Conservation (phyloP, 2,888 invertebrate genomes). For the Embidobia sp. region DNA sequence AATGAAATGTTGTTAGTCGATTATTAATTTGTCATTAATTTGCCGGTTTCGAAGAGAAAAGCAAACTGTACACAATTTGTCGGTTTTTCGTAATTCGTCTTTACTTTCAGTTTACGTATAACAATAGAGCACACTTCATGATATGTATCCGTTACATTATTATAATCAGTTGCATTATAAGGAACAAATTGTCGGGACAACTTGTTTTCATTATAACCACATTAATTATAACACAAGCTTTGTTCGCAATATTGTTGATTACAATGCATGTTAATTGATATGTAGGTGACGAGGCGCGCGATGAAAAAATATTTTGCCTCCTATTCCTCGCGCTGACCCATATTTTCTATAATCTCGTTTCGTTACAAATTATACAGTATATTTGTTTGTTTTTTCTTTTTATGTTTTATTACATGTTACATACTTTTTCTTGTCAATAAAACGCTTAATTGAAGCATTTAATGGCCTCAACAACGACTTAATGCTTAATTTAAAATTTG, state of each 20-base stretch:
- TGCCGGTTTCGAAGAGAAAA: constrained; percentile 21
- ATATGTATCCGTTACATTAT: constrained; percentile 74
- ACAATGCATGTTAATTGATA: constrained; percentile 76
- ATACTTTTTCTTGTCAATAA: constrained; percentile 24
- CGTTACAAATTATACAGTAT: constrained; percentile 53
- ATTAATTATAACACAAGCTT: constrained; percentile 68
- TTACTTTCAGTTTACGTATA: constrained; percentile 54
- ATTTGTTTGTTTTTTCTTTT: constrained; percentile 22
- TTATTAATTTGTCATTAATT: not conserved
- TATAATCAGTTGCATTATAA: constrained; percentile 48
- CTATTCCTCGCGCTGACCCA: constrained; percentile 60
- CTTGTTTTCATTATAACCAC: constrained; percentile 36
- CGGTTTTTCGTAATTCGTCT: constrained; percentile 19
- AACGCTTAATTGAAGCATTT: constrained; percentile 46
- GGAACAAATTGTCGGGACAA: constrained; percentile 25
- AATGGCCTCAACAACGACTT: constrained; percentile 20
- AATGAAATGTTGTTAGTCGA: no score
- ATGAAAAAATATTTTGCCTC: constrained; percentile 60
- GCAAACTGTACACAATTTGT: constrained; percentile 39
- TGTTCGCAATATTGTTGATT: constrained; percentile 70
- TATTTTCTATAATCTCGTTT: constrained; percentile 50
- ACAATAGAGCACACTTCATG: constrained; percentile 75
- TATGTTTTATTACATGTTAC: constrained; percentile 27
- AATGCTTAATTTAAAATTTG: constrained; percentile 25
- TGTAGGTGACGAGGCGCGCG: constrained; percentile 73